Evolutionary conservation across 1,140 invertebrate genomes (phyloP).

Genomic region (Zaprionus kolodkinae): DNA sequence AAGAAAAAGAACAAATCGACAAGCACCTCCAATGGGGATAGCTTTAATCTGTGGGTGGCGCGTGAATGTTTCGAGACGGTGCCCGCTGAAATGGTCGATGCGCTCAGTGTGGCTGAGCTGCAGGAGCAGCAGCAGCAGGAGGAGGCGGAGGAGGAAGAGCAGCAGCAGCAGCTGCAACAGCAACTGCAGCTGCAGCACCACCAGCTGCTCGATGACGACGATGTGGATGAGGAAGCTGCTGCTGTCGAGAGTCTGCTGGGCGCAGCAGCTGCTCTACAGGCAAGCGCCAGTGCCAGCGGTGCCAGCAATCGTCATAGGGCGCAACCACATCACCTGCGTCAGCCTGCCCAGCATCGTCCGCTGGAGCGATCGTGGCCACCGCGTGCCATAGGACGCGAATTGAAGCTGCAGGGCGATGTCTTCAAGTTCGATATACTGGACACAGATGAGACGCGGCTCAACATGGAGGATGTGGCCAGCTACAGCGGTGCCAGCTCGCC

Average conservation of each 20-base stretch:
- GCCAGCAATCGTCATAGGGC: constrained; percentile 57
- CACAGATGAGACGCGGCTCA: constrained; percentile 85
- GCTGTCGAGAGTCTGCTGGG: constrained; percentile 75
- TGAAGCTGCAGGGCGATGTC: constrained; percentile 87
- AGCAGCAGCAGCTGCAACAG: constrained; percentile 29
- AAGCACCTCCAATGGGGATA: constrained; percentile 48
- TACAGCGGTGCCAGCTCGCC: constrained; percentile 64
- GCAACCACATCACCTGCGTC: constrained; percentile 73
- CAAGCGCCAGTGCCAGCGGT: constrained; percentile 31
- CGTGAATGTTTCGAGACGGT: constrained; percentile 81
- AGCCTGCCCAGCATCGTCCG: constrained; percentile 85
- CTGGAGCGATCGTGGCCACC: constrained; percentile 87
- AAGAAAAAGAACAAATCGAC: constrained; percentile 53
- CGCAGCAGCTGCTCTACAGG: constrained; percentile 73
- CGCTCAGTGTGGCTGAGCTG: constrained; percentile 62
- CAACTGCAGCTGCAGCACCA: constrained; percentile 20
- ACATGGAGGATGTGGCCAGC: constrained; percentile 24
- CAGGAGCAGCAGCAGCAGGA: constrained; percentile 59
- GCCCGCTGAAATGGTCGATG: constrained; percentile 76
- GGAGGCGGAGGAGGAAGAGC: constrained; percentile 41
- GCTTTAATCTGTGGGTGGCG: constrained; percentile 80
- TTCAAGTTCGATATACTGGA: constrained; percentile 91
- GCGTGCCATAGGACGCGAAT: constrained; percentile 65
- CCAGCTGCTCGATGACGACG: no score
- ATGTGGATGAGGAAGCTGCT: constrained; percentile 71